Conservation (phyloP, 1,140 invertebrate genomes). For the Hyphantria cunea region DNA sequence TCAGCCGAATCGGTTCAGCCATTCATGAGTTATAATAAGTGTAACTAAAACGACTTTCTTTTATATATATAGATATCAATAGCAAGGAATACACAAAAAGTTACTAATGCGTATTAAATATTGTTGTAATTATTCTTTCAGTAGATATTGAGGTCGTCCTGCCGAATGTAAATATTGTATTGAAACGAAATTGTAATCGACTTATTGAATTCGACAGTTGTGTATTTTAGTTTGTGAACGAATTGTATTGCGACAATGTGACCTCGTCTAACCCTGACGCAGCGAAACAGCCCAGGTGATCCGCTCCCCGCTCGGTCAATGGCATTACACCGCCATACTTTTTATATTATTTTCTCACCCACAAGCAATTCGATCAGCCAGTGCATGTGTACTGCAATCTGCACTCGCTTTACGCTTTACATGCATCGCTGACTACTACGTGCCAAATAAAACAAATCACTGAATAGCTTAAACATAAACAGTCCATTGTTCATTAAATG, state of each 20-base stretch:
- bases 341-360: constrained; percentile 29
- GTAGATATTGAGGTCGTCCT: background rate
- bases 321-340: constrained; percentile 25
- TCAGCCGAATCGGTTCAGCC: too few species aligned
- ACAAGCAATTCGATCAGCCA: constrained; percentile 25
- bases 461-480: background rate
- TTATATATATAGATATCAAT: too few species aligned
- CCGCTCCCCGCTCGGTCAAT: constrained; percentile 28
- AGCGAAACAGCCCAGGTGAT: constrained; percentile 15
- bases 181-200: background rate
- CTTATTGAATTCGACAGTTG: constrained; percentile 3
- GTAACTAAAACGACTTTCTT: too few species aligned
- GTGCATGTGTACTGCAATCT: constrained; percentile 15
- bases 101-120: background rate
- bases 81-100: too few species aligned
- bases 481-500: background rate
- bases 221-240: background rate
- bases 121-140: background rate
- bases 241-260: background rate
- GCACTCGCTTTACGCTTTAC: background rate
- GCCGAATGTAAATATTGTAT: background rate
- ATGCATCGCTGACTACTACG: background rate
- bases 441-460: background rate
- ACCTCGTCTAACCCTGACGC: constrained; percentile 4
- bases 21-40: too few species aligned